phyloP scores from a whole-genome alignment of 2,113 vertebrate genomes.

The Mohoua ochrocephala region DNA sequence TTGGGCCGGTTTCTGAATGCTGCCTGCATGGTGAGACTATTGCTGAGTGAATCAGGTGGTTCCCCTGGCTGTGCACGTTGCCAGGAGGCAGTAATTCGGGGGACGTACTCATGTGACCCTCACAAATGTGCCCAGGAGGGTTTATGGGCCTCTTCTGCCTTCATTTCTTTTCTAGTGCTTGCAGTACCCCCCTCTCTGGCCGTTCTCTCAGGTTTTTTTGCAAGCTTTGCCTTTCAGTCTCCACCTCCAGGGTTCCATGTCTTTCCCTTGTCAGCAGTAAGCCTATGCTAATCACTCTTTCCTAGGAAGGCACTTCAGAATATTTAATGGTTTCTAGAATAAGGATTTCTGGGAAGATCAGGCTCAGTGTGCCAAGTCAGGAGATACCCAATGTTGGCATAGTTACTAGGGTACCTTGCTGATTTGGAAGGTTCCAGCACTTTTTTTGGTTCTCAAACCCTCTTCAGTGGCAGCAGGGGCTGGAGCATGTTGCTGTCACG shows the following conservation, averaged over 20 bases:
- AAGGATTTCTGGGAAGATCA: slow-evolving; percentile 11
- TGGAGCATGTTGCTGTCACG: background rate
- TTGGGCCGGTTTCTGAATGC: background rate
- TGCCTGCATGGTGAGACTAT: background rate
- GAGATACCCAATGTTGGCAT: background rate
- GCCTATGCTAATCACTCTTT: slow-evolving; percentile 20
- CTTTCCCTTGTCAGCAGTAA: slow-evolving; percentile 29
- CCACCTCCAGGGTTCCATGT: background rate
- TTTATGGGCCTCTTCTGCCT: background rate
- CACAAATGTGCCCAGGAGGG: background rate
- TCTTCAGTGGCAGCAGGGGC: background rate
- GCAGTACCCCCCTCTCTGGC: background rate
- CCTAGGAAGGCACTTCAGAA: slow-evolving; percentile 12
- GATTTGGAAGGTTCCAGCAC: background rate
- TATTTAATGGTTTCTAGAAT: slow-evolving; percentile 3
- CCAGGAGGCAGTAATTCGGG: background rate
- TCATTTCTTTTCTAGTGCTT: background rate
- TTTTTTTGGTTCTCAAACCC: background rate
- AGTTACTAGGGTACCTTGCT: background rate
- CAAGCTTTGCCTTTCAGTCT: background rate
- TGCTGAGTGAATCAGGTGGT: background rate
- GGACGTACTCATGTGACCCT: background rate
- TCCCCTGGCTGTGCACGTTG: background rate
- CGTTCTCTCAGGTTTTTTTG: background rate
- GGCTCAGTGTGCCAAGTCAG: background rate